phyloP scores from a whole-genome alignment of 2,797 vertebrate species.

The Sebastes baramenuke region DNA sequence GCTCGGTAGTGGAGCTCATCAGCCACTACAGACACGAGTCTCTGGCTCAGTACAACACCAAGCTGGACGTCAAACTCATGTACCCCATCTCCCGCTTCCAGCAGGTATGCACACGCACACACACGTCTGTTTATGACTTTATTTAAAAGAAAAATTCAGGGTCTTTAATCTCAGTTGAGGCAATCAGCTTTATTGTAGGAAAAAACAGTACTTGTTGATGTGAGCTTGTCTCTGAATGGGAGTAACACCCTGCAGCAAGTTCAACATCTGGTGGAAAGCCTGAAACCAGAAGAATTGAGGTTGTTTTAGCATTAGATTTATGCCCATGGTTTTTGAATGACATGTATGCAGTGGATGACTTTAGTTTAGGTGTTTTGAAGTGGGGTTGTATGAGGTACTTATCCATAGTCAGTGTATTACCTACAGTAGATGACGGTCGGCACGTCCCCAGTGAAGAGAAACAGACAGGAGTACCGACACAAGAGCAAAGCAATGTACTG shows the following conservation, averaged over 20 bases:
- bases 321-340: background rate
- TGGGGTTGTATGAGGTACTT: no score
- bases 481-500: no score
- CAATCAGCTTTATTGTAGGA: background rate
- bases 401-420: no score
- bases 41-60: slow-evolving; percentile 95
- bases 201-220: background rate
- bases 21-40: slow-evolving; percentile 94
- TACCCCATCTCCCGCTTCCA: slow-evolving; percentile 91
- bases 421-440: no score
- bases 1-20: slow-evolving; percentile 94
- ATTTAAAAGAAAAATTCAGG: background rate
- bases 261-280: background rate
- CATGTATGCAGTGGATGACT: background rate
- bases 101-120: slow-evolving; percentile 76
- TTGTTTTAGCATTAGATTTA: background rate
- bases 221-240: no score
- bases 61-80: slow-evolving; percentile 93
- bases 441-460: no score
- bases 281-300: background rate
- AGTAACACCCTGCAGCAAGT: background rate
- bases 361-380: no score
- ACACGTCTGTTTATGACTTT: background rate
- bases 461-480: no score
- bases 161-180: background rate